Evolutionary conservation across 64 coral and sea anemone genomes (phyloP), one percentile per base, ranked within the genome.

Genomic region (Stichodactyla helianthus): DNA sequence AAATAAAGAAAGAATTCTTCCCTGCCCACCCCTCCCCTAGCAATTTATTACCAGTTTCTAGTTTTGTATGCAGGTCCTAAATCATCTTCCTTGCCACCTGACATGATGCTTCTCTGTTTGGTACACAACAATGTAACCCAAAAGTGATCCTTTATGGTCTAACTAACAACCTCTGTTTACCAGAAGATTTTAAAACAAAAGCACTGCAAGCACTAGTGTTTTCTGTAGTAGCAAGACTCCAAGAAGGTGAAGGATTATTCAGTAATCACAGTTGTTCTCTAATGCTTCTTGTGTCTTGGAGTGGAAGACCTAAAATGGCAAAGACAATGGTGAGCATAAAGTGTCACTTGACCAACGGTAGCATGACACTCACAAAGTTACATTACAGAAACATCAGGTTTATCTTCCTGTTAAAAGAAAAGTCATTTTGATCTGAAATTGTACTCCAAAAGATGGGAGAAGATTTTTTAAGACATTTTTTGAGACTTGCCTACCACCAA

Each of bases 251-350:
- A 31, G 68, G 8, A 27, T 10, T 74, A 26, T 74, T 31, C 22
- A 35, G 26, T 31, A 27, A 6, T 74, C 35, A 44, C 35, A 44
- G 27, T 19, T 74, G 7, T 81, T 17, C 53, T 12, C 53, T 84
- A 84, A 31, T 23, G 83, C 23, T 56, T 55, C 56, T 60, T 84
- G 83, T 31, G 83, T 63, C 83, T 84, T 62, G 83, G 83, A 0
- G 83, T 60, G 14, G 83, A 63, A 3, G 83, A 84, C 83, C 83
- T 84, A 63, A 20, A 84, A 84, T 54, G 25, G 10, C 20, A 31
- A 60, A 84, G 52, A 58, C 11, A 17, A n/a, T 5, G 13, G 54
- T 56, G 25, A 84, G 59, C 26, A 54, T 7, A 56, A 7, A 27
- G 52, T n/a, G 27, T 70, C 0, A 70, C 19, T 26, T 31, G 1